Percentiles rank a stretch among this genome's conserved stretches.
Conservation (phyloP, 2,888 invertebrate species). For the Malacosoma neustria region DNA sequence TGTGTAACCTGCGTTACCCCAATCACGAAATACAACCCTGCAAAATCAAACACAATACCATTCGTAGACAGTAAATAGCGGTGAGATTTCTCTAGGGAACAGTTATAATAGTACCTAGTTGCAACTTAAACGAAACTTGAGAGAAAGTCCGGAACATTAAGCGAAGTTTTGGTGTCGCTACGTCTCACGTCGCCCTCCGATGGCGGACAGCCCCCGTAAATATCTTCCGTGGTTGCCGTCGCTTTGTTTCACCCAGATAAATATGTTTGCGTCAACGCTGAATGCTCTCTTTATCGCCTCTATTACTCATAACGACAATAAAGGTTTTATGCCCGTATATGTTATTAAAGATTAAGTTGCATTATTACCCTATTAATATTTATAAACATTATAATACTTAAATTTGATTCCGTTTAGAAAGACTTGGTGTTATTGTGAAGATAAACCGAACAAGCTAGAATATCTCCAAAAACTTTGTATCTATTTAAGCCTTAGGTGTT, state of each 20-base stretch:
- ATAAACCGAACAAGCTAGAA: too few relatives aligned
- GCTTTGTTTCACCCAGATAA: constrained; percentile 29
- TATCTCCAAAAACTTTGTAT: too few relatives aligned
- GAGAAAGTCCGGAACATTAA: constrained; percentile 26
- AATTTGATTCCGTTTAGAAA: too few relatives aligned
- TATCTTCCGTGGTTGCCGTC: constrained; percentile 18
- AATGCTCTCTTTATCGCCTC: constrained; percentile 20
- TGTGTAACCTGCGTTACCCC: too few relatives aligned
- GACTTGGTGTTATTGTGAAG: too few relatives aligned
- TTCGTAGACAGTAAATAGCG: constrained; percentile 21
- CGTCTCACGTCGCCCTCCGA: constrained; percentile 16
- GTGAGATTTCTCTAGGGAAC: constrained; percentile 27
- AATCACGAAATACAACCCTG: not conserved
- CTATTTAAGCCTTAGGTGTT: too few relatives aligned
- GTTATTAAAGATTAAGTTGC: too few relatives aligned
- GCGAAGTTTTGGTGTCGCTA: constrained; percentile 19
- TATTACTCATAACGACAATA: constrained; percentile 26
- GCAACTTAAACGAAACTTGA: constrained; percentile 24
- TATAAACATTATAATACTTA: too few relatives aligned
- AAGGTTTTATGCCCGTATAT: constrained; percentile 20
- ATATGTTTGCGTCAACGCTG: constrained; percentile 25
- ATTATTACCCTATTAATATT: too few relatives aligned
- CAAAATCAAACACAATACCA: not conserved
- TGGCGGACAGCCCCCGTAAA: constrained; percentile 21
- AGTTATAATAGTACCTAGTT: constrained; percentile 17